Evolutionary conservation across 2,888 invertebrate genomes (phyloP), one percentile per base, ranked within the genome.

Genomic region (Blomia tropicalis): DNA sequence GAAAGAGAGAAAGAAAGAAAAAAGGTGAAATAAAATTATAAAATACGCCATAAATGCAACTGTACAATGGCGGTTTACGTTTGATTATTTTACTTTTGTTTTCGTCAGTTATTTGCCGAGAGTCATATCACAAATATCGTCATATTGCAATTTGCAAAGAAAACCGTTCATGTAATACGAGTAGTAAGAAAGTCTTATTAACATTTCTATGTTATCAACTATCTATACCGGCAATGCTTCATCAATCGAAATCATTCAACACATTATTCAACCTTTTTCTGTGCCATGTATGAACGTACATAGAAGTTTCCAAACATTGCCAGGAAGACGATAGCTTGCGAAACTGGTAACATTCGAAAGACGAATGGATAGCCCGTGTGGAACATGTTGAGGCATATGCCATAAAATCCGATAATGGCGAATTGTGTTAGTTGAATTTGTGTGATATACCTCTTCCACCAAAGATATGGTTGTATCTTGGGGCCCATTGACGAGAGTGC

Each of bases 361-460:
- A 61, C n/a, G 5, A 61, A 27, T 19, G 61, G 61, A 29, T 61
- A 61, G 19, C 54, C 53, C n/a, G 14, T 22, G n/a, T 61, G 61
- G 23, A 36, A 43, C 29, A 54, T 17, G 23, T 54, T 58, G 7
- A 61, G 54, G 14, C n/a, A 22, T 11, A 54, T 5, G 4, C 62
- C 58, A 23, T 62, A 62, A n/a, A 58, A 27, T 23, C 62, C 62
- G 43, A 62, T 43, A 4, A 62, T 58, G 1, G 54, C 43, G 29
- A 62, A 62, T 27, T 62, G 62, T 7, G 27, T 58, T 25, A 62
- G 25, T 31, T 62, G 62, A 19, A 62, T 43, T 32, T 58, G 62
- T 14, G 62, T 62, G 2, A 62, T 62, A 43, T 62, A 62, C 19
- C 43, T 19, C 23, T 62, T 62, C 62, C 62, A 62, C 62, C 62